A percentile compares a stretch with the other conserved stretches of the same genome.
Conservation (phyloP, 2,797 vertebrate genomes). For the Pempheris klunzingeri region DNA sequence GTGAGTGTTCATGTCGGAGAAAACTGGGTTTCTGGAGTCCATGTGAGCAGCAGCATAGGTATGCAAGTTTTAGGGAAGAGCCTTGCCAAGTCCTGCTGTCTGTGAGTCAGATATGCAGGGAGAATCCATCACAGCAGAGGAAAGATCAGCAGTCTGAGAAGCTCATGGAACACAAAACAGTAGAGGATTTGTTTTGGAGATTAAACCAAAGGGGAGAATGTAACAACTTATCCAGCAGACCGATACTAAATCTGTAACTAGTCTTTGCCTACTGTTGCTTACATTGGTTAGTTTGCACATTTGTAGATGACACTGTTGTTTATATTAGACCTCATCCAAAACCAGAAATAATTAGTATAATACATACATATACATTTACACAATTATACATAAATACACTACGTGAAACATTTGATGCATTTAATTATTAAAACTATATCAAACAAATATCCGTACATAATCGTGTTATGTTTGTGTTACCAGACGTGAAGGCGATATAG, state of each 20-base stretch:
- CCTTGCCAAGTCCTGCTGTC: slow-evolving; percentile 3
- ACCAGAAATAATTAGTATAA: neutral
- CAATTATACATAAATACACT: too few relatives aligned
- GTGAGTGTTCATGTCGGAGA: slow-evolving; percentile 79
- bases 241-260: neutral
- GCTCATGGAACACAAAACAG: slow-evolving; percentile 19
- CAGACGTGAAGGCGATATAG: neutral
- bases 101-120: slow-evolving; percentile 34
- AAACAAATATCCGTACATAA: neutral
- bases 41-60: slow-evolving; percentile 4
- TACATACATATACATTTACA: too few relatives aligned
- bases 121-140: slow-evolving; percentile 1
- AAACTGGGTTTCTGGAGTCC: neutral
- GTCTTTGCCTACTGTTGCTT: neutral
- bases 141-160: slow-evolving; percentile 35
- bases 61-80: neutral
- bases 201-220: neutral
- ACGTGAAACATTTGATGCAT: neutral
- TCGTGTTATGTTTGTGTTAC: neutral
- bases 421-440: neutral
- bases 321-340: neutral
- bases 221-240: slow-evolving; percentile 5
- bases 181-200: slow-evolving; percentile 23
- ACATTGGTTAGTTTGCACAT: slow-evolving; percentile 5
- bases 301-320: slow-evolving; percentile 37